Conservation (phyloP, 2,113 vertebrate species). For the Anhinga anhinga region DNA sequence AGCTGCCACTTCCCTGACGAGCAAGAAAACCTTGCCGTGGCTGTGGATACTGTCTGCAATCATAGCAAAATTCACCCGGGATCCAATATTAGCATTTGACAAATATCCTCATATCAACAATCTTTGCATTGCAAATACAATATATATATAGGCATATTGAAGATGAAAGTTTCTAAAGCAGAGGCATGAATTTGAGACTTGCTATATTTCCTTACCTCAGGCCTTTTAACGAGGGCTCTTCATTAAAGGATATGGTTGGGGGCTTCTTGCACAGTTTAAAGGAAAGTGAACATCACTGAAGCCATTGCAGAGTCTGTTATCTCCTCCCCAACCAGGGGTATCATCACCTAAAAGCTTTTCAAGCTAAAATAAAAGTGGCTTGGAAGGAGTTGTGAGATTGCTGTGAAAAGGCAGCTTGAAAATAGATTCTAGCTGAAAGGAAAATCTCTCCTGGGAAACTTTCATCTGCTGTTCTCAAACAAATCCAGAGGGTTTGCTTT, state of each 20-base stretch:
- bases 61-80: not conserved
- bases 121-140: not conserved
- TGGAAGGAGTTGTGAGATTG: not conserved
- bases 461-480: not conserved
- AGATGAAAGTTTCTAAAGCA: not conserved
- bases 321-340: not conserved
- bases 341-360: slow-evolving; percentile 10
- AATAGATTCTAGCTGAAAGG: slow-evolving; percentile 5
- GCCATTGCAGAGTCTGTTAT: not conserved
- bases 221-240: not conserved
- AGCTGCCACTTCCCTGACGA: not conserved
- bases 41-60: not conserved
- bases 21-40: not conserved
- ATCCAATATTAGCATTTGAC: not conserved
- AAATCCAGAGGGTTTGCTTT: not conserved
- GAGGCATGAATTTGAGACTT: not conserved
- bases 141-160: not conserved
- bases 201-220: not conserved
- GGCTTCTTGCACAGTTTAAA: not conserved
- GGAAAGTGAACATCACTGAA: not conserved
- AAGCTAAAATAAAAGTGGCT: slow-evolving; percentile 1
- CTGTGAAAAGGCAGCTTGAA: slow-evolving; percentile 8
- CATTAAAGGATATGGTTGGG: not conserved
- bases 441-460: not conserved
- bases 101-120: not conserved